phyloP scores from a whole-genome alignment of 2,888 invertebrate species.

The Cosmia trapezina region DNA sequence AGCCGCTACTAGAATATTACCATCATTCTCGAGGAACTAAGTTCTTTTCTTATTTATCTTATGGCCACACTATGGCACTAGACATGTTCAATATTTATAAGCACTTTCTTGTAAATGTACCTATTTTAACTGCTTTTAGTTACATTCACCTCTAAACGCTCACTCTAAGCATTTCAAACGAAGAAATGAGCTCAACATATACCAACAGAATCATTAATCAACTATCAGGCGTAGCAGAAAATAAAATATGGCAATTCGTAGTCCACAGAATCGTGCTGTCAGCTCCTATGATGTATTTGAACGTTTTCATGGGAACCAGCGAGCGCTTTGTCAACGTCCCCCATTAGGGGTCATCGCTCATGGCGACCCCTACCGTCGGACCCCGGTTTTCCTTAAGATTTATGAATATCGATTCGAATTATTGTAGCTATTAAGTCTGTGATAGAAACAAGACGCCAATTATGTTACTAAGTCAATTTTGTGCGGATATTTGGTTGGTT shows the following conservation, averaged over 20 bases:
- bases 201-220: conserved; percentile 85
- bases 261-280: conserved; percentile 86
- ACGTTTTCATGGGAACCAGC: conserved; percentile 87
- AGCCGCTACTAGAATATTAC: not conserved
- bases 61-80: not conserved
- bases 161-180: conserved; percentile 9
- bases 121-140: not conserved
- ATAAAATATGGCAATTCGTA: conserved; percentile 89
- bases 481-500: not conserved
- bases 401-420: conserved; percentile 73
- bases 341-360: conserved; percentile 88
- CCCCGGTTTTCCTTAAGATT: conserved; percentile 70
- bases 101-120: not conserved
- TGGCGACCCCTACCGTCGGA: conserved; percentile 68
- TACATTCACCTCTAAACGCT: not conserved
- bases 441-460: conserved; percentile 55
- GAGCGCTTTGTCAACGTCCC: conserved; percentile 89
- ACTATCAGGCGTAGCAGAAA: conserved; percentile 85
- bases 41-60: not conserved
- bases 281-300: conserved; percentile 89
- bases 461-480: conserved; percentile 46
- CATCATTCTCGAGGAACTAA: not conserved
- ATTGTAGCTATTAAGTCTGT: conserved; percentile 56
- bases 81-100: conserved; percentile 4
- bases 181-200: conserved; percentile 60